phyloP scores from a whole-genome alignment of 2,888 invertebrate genomes.

The Timandra comae region DNA sequence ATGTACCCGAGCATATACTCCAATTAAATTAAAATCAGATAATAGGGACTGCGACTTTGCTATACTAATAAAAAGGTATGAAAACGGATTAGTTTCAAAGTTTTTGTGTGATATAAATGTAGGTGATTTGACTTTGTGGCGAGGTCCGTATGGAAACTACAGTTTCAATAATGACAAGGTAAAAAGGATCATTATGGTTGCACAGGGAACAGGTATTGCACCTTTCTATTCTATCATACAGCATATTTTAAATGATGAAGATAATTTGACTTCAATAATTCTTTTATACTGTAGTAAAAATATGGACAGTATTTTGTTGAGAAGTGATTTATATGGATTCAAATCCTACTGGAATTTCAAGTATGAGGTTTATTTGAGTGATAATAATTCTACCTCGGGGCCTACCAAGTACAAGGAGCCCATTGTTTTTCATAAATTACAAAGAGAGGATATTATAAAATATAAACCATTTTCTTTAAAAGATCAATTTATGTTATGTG shows the following conservation, averaged over 20 bases:
- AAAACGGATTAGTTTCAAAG: slow-evolving; percentile 76
- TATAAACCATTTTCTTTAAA: slow-evolving; percentile 37
- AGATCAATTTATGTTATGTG: slow-evolving; percentile 78
- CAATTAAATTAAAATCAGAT: slow-evolving; percentile 37
- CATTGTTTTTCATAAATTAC: slow-evolving; percentile 51
- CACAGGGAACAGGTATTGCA: slow-evolving; percentile 87
- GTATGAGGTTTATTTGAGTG: slow-evolving; percentile 77
- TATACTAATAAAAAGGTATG: slow-evolving; percentile 78
- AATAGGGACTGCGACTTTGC: slow-evolving; percentile 62
- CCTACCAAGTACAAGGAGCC: slow-evolving; percentile 71
- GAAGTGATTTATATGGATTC: slow-evolving; percentile 77
- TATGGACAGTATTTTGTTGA: slow-evolving; percentile 76
- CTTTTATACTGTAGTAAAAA: slow-evolving; percentile 79
- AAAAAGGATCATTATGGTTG: slow-evolving; percentile 59
- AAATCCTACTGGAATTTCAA: slow-evolving; percentile 84
- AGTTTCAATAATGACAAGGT: slow-evolving; percentile 54
- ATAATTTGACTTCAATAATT: slow-evolving; percentile 79
- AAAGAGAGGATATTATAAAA: slow-evolving; percentile 38
- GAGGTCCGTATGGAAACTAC: slow-evolving; percentile 84
- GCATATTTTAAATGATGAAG: slow-evolving; percentile 79
- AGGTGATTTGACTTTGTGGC: slow-evolving; percentile 77
- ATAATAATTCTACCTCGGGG: slow-evolving; percentile 4
- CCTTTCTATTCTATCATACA: slow-evolving; percentile 81
- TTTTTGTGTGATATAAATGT: slow-evolving; percentile 61
- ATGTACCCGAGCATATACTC: slow-evolving; percentile 60